These are phyloP conservation scores for Tillus elongatus DNA, from an alignment of 2,888 invertebrate species.

Conservation along the genomic window DNA sequence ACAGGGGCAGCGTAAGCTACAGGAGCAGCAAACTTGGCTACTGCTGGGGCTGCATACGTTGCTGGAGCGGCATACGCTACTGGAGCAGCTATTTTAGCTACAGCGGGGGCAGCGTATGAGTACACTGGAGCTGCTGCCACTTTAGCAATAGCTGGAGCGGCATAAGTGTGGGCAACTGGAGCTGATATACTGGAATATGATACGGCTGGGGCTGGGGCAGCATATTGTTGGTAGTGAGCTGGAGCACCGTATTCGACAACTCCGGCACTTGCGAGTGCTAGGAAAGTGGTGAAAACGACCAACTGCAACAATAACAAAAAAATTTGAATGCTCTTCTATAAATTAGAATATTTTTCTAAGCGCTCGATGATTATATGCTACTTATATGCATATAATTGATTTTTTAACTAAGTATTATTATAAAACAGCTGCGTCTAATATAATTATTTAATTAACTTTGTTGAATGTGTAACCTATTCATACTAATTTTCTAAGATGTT, in stretches of 20 bases:
- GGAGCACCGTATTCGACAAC: no score
- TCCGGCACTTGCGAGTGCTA: constrained; percentile 24
- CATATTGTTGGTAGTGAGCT: no score
- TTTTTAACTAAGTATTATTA: no score
- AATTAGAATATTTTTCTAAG: no score
- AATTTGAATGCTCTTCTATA: no score
- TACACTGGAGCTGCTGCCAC: constrained; percentile 5
- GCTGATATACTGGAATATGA: constrained; percentile 15
- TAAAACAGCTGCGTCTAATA: no score
- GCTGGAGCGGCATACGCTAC: constrained; percentile 17
- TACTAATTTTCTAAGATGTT: no score
- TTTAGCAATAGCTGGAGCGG: constrained; percentile 18
- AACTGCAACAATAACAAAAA: constrained; percentile 28
- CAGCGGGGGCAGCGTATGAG: constrained; percentile 24
- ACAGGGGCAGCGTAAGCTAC: constrained; percentile 14
- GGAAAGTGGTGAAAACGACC: constrained; percentile 26
- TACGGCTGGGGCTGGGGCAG: constrained; percentile 19
- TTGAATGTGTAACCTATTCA: no score
- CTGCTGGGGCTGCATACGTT: constrained; percentile 18
- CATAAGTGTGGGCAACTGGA: constrained; percentile 16
- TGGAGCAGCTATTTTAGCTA: constrained; percentile 33
- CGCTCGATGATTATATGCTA: no score
- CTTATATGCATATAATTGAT: no score
- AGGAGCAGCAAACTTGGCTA: constrained; percentile 18
- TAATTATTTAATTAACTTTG: no score